Evolutionary conservation across 2,888 invertebrate species (phyloP).

Genomic region (Drosophila macrospina): DNA sequence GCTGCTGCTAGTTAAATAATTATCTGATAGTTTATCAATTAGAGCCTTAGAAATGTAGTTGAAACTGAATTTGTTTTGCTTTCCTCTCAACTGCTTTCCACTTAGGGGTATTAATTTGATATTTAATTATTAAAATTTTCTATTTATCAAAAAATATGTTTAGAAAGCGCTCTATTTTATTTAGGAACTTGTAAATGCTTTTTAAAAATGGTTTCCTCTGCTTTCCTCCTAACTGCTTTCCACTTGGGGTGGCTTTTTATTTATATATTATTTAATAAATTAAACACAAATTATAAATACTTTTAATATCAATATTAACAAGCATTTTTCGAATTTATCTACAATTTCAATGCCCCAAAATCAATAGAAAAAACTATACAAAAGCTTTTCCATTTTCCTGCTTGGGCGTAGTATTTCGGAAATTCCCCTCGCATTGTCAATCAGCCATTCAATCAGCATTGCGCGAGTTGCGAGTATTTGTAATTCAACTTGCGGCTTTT

Average conservation of each 20-base stretch:
- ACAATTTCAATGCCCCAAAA: background rate
- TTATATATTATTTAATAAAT: no score
- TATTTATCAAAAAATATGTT: no score
- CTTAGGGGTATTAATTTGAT: background rate
- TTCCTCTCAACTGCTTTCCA: background rate
- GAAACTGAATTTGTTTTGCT: background rate
- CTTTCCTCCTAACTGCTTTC: no score
- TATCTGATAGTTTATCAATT: background rate
- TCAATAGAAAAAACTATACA: background rate
- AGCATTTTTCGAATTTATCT: background rate
- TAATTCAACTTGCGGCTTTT: conserved; percentile 6
- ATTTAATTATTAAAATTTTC: no score
- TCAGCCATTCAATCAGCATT: background rate
- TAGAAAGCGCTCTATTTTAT: no score
- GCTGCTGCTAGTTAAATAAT: background rate
- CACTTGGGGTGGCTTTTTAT: no score
- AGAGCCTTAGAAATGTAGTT: background rate
- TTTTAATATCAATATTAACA: background rate
- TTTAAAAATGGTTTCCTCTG: no score
- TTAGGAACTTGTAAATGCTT: no score
- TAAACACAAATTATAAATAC: no score
- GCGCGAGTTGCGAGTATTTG: conserved; percentile 15
- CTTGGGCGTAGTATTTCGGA: no score
- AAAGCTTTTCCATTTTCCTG: background rate
- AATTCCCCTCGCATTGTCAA: background rate